Conservation (phyloP, 2,888 invertebrate genomes). For the Lepas anatifera region DNA sequence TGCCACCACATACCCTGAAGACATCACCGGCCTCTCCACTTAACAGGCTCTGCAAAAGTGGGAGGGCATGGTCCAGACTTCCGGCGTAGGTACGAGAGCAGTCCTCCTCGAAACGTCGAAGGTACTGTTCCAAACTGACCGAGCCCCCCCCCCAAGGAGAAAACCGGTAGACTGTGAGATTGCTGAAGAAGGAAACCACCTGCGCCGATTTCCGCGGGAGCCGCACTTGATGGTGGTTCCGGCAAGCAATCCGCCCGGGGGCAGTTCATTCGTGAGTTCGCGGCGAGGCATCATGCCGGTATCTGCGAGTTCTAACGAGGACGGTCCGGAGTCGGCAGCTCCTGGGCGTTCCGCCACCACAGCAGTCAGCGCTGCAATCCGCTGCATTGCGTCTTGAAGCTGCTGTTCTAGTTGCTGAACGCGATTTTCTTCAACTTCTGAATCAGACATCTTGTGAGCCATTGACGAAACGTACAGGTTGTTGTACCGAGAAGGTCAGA, state of each 20-base stretch:
- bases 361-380: background rate
- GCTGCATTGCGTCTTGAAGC: background rate
- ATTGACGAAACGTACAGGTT: too few relatives aligned
- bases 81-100: background rate
- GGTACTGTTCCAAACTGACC: background rate
- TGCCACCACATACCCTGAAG: background rate
- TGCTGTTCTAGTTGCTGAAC: too few relatives aligned
- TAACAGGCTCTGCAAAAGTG: background rate
- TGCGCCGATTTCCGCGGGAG: background rate
- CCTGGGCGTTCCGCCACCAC: background rate
- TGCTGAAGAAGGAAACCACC: background rate
- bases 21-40: background rate
- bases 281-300: too few relatives aligned
- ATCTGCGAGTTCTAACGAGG: background rate
- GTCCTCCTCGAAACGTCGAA: background rate
- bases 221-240: background rate
- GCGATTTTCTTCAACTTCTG: background rate
- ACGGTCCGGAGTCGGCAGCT: background rate
- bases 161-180: background rate
- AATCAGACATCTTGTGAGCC: background rate
- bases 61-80: too few relatives aligned
- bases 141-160: background rate
- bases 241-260: background rate
- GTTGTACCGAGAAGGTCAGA: too few relatives aligned
- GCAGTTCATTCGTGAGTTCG: too few relatives aligned